Conservation (phyloP, 1,140 invertebrate genomes). For the Mizuhopecten yessoensis region DNA sequence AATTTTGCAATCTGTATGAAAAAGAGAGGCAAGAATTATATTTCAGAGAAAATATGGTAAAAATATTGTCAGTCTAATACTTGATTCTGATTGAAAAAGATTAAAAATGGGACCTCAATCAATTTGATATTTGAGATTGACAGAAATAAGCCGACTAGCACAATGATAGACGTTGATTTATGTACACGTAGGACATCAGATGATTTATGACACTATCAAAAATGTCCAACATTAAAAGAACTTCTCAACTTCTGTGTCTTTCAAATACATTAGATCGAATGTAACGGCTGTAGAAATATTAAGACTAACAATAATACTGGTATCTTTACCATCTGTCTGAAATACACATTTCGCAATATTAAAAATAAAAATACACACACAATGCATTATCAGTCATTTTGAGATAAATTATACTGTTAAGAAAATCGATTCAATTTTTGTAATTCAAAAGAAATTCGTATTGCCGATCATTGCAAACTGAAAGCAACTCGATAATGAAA, state of each 20-base stretch:
- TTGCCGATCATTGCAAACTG: no score
- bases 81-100: neutral
- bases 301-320: neutral
- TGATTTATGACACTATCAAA: conserved; percentile 16
- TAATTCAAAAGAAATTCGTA: no score
- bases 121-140: conserved; percentile 40
- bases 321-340: neutral
- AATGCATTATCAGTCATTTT: neutral
- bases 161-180: conserved; percentile 35
- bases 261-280: neutral
- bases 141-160: neutral
- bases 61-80: neutral
- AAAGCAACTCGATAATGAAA: no score
- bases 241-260: neutral
- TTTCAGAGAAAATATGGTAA: neutral
- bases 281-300: neutral
- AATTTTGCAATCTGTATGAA: neutral
- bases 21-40: neutral
- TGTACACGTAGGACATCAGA: neutral
- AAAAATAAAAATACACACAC: neutral
- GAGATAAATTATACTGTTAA: neutral
- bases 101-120: neutral
- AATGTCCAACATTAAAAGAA: conserved; percentile 9
- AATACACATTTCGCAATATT: neutral
- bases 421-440: no score